A percentile compares a stretch with the other conserved stretches of the same genome.
Conservation (phyloP, 2,888 invertebrate species). For the Agrochola lychnidis region DNA sequence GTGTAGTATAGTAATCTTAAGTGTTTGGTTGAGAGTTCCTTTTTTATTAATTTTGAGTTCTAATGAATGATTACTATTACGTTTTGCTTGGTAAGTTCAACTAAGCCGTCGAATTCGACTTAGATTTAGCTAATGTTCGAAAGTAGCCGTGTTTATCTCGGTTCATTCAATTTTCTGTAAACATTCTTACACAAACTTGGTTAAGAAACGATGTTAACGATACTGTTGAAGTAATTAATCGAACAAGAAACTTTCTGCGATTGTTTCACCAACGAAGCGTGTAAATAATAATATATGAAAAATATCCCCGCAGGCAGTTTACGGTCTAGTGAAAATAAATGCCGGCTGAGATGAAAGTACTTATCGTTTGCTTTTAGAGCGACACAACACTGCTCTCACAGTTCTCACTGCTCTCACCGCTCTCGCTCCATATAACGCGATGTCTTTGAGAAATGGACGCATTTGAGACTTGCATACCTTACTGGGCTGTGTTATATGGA, state of each 20-base stretch:
- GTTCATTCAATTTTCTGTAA: not conserved
- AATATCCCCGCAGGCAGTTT: conserved; percentile 7
- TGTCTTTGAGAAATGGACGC: conserved; percentile 30
- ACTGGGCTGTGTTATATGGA: not conserved
- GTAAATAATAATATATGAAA: conserved; percentile 5
- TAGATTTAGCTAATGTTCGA: not conserved
- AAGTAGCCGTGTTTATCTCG: not conserved
- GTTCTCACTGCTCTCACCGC: conserved; percentile 20
- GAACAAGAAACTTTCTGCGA: not conserved
- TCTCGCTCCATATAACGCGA: conserved; percentile 34
- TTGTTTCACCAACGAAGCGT: not conserved
- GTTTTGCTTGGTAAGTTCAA: not conserved
- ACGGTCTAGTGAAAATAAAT: conserved; percentile 37
- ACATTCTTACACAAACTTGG: not conserved
- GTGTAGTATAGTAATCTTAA: not conserved
- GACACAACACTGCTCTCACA: conserved; percentile 53
- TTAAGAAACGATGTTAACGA: not conserved
- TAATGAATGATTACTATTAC: not conserved
- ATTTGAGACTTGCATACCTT: conserved; percentile 21
- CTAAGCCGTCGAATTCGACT: not conserved
- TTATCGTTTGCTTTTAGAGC: conserved; percentile 55
- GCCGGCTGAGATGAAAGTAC: conserved; percentile 43
- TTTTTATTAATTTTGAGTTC: not conserved
- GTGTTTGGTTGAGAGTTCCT: not conserved
- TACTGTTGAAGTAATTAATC: not conserved